Percentiles rank a stretch among this genome's conserved stretches.
Conservation (phyloP, 2,113 vertebrate genomes). For the Lasiurus cinereus region DNA sequence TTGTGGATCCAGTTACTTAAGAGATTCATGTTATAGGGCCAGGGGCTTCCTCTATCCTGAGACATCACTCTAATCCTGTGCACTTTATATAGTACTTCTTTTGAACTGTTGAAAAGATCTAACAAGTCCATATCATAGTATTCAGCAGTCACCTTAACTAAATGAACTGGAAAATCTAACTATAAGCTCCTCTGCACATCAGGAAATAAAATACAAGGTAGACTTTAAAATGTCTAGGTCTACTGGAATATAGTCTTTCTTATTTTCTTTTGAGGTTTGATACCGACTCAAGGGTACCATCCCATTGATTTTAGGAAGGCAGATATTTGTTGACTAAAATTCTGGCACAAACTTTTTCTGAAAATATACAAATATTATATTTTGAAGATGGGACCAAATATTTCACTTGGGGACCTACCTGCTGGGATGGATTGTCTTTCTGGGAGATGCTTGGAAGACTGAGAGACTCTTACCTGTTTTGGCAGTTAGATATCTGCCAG, state of each 20-base stretch:
- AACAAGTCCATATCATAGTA: neutral
- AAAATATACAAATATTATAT: conserved; percentile 32
- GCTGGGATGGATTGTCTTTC: conserved; percentile 20
- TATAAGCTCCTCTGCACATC: neutral
- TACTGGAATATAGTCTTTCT: neutral
- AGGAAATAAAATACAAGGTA: conserved; percentile 25
- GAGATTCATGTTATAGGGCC: neutral
- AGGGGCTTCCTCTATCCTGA: neutral
- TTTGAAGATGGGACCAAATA: neutral
- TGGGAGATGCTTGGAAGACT: conserved; percentile 20
- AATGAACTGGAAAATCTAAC: conserved; percentile 24
- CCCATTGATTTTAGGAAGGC: neutral
- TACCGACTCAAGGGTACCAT: conserved; percentile 20
- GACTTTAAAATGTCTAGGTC: conserved; percentile 22
- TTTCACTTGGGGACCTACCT: neutral
- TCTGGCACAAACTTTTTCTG: neutral
- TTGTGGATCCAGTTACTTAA: neutral
- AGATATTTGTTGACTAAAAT: conserved; percentile 47
- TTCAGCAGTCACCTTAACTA: conserved; percentile 16
- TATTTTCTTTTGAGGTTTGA: conserved; percentile 11
- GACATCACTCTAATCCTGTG: neutral
- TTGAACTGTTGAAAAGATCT: conserved; percentile 48
- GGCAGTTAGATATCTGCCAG: neutral
- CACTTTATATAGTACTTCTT: neutral
- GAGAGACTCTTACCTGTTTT: conserved; percentile 42